Evolutionary conservation across 2,113 vertebrate genomes (phyloP).

Genomic region (Sitta europaea): DNA sequence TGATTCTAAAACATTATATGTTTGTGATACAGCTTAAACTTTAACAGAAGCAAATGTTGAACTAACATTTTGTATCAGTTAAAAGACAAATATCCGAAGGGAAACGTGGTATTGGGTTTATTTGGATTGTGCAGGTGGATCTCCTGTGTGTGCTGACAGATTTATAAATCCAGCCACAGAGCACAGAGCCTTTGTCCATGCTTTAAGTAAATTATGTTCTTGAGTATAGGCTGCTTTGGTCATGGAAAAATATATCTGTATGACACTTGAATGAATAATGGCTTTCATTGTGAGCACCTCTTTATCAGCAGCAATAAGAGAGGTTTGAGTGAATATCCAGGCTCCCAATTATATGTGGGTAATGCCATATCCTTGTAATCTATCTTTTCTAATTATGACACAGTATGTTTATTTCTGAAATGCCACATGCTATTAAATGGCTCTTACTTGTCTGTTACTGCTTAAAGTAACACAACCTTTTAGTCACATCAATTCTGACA

Average conservation of each 20-base stretch:
- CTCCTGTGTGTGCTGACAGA: not conserved
- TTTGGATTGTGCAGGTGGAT: constrained; percentile 4
- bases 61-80: not conserved
- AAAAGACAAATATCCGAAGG: not conserved
- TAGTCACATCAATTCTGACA: not conserved
- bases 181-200: not conserved
- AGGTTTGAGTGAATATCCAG: not conserved
- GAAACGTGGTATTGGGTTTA: not conserved
- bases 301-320: not conserved
- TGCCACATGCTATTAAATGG: not conserved
- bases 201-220: not conserved
- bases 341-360: not conserved
- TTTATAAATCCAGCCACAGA: not conserved
- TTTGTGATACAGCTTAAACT: not conserved
- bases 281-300: not conserved
- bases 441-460: not conserved
- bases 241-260: constrained; percentile 9
- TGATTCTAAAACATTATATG: not conserved
- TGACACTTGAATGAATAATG: not conserved
- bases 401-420: not conserved
- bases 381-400: not conserved
- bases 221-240: not conserved
- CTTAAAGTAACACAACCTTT: not conserved
- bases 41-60: not conserved
- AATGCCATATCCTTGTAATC: not conserved